These are phyloP conservation scores for Rhinoraja longicauda DNA, from an alignment of 2,797 vertebrate genomes.

Conservation along the genomic window DNA sequence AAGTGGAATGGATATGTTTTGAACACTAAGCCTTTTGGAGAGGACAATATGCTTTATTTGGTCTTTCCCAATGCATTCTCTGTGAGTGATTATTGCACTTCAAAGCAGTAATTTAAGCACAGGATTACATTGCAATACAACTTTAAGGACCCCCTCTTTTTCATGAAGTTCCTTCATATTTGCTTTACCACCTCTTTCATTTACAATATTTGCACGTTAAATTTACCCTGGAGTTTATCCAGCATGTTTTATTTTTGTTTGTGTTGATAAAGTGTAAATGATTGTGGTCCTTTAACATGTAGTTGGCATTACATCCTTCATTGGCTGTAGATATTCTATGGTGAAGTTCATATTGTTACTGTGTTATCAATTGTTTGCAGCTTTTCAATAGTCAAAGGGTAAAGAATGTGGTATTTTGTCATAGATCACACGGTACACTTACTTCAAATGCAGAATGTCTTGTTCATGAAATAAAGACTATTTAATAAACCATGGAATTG, in stretches of 20 bases:
- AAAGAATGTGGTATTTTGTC: slow-evolving; percentile 35
- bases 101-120: not conserved
- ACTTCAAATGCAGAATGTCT: slow-evolving; percentile 25
- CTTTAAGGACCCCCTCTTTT: not conserved
- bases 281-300: not conserved
- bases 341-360: slow-evolving; percentile 31
- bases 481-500: slow-evolving; percentile 23
- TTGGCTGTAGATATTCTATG: slow-evolving; percentile 11
- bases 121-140: not conserved
- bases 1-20: not conserved
- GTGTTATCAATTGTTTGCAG: slow-evolving; percentile 32
- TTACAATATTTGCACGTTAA: not conserved
- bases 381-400: slow-evolving; percentile 20
- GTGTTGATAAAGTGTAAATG: slow-evolving; percentile 8
- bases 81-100: not conserved
- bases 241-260: slow-evolving; percentile 25
- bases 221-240: not conserved
- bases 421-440: slow-evolving; percentile 20
- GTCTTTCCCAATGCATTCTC: not conserved
- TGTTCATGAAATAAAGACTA: slow-evolving; percentile 36
- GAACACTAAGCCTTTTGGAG: not conserved
- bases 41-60: not conserved
- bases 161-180: not conserved
- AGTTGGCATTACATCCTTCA: not conserved
- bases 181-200: not conserved